phyloP scores from a whole-genome alignment of 2,113 vertebrate species.

The Podarcis cretensis region DNA sequence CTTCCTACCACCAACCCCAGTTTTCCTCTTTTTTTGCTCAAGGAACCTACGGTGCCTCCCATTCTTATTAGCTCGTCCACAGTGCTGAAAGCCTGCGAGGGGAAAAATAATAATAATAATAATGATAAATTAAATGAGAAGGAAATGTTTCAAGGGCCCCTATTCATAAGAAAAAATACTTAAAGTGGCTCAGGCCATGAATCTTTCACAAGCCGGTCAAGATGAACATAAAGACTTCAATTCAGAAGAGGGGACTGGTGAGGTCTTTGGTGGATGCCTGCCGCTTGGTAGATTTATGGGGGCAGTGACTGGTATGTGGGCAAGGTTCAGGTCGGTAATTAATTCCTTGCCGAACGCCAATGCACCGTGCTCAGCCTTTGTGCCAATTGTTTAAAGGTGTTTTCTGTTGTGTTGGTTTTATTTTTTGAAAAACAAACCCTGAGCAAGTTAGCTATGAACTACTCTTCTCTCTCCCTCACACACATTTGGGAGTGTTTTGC shows the following conservation, averaged over 20 bases:
- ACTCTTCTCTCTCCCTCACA: neutral
- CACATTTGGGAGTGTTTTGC: no score
- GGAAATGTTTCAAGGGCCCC: conserved; percentile 67
- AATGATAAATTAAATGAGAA: conserved; percentile 70
- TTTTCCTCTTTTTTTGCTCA: conserved; percentile 25
- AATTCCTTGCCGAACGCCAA: conserved; percentile 49
- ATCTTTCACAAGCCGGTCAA: conserved; percentile 44
- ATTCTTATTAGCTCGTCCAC: conserved; percentile 16
- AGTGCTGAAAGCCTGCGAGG: conserved; percentile 63
- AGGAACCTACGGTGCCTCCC: conserved; percentile 43
- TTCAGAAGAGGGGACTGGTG: conserved; percentile 54
- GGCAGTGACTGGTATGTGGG: conserved; percentile 26
- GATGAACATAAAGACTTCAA: conserved; percentile 60
- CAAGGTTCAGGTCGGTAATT: conserved; percentile 48
- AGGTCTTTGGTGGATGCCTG: conserved; percentile 38
- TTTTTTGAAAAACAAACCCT: neutral
- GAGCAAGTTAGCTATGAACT: neutral
- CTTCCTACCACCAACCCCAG: neutral
- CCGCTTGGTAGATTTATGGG: conserved; percentile 29
- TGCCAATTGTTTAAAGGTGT: neutral
- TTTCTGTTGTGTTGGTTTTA: no score
- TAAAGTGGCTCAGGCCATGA: conserved; percentile 56
- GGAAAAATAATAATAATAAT: conserved; percentile 49
- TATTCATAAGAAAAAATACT: conserved; percentile 68
- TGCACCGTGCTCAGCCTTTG: neutral